Base-by-base conservation (phyloP, 2,113 vertebrate species). In the Brachypodius melanocephalos region DNA sequence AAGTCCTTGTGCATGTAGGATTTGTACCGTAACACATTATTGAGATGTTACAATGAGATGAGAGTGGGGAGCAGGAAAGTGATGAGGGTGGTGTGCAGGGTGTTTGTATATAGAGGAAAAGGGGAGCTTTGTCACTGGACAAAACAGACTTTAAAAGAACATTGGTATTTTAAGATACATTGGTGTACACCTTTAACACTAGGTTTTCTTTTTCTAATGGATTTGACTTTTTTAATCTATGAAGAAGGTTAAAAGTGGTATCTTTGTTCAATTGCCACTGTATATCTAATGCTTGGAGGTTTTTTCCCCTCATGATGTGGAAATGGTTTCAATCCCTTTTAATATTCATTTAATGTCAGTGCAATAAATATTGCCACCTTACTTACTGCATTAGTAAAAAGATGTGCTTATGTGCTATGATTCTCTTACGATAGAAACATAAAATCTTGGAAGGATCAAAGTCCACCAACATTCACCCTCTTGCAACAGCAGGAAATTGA, bases 331-430 rank as follows among this genome's bases (percentile, higher is more conserved):
- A 94, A 93, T 96, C 85, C 93, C 86, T 95, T 97, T 96, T 97
- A 97, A 97, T 97, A 97, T 97, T 96, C 95, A 93, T 97, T 97
- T 97, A 97, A 96, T 97, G 96, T 97, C 97, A 94, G 93, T 82
- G 91, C 91, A 96, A 96, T 97, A 97, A 97, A 97, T 97, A 97
- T 96, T 95, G 95, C 92, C 89, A 92, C 88, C 95, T 97, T 97
- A 78, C 93, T 96, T 96, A 97, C 94, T 90, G 94, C 96, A 95
- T 97, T 97, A 97, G 96, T 97, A 96, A 97, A 96, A 97, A 96
- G 38, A 97, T 96, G 94, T 95, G 96, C 96, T 97, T 97, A 97
- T 97, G 97, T 91, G 95, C 95, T 93, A 84, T 96, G 95, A 96
- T 97, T 97, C 95, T 97, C 93, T 96, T 96, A 84, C 90, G 96